A percentile compares a stretch with the other conserved stretches of the same genome.
Evolutionary conservation across 2,888 invertebrate species (phyloP).

Genomic region (Laspeyria flexula): DNA sequence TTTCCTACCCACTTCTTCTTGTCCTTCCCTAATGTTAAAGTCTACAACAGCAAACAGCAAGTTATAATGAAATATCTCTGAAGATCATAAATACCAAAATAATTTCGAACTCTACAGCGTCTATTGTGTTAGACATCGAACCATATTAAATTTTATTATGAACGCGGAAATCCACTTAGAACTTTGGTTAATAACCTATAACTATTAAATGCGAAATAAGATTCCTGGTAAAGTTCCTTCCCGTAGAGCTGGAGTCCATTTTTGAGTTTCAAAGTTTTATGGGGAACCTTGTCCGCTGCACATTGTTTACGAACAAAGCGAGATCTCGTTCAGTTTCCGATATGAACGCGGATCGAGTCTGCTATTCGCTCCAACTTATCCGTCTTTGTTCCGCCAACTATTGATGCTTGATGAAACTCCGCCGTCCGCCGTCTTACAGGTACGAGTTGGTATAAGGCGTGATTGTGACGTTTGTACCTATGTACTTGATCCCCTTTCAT

Average conservation of each 20-base stretch:
- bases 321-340: constrained; percentile 63
- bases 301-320: constrained; percentile 81
- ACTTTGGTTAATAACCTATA: constrained; percentile 37
- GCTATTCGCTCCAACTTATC: constrained; percentile 68
- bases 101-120: no score
- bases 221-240: constrained; percentile 33
- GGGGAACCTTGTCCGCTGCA: constrained; percentile 65
- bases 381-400: constrained; percentile 75
- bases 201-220: constrained; percentile 32
- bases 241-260: constrained; percentile 49
- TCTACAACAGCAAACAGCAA: no score
- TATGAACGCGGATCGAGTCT: constrained; percentile 63
- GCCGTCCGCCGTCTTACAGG: constrained; percentile 50
- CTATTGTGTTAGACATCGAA: constrained; percentile 18
- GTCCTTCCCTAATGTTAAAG: no score
- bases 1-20: no score
- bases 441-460: constrained; percentile 28
- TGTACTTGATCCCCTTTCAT: constrained; percentile 11
- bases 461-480: constrained; percentile 7
- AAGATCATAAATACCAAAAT: no score
- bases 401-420: constrained; percentile 73
- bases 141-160: constrained; percentile 11
- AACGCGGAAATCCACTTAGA: constrained; percentile 38
- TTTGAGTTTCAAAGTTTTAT: constrained; percentile 71
- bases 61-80: no score